phyloP scores from a whole-genome alignment of 2,888 invertebrate genomes.

The Cryptus armator region DNA sequence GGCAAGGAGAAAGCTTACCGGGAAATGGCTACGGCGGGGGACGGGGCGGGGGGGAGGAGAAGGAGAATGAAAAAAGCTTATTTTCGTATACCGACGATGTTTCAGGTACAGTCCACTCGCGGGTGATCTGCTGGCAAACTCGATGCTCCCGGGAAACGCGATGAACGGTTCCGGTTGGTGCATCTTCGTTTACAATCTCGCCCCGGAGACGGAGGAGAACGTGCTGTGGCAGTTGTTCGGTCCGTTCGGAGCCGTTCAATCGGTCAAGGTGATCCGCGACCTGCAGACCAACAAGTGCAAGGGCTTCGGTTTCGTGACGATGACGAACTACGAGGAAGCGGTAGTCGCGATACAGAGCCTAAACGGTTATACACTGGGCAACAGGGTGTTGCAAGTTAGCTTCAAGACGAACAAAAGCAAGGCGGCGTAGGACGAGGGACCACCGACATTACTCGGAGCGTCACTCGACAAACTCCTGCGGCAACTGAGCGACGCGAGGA shows the following conservation, averaged over 20 bases:
- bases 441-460: slow-evolving; percentile 65
- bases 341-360: slow-evolving; percentile 96
- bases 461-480: slow-evolving; percentile 60
- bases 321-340: slow-evolving; percentile 98
- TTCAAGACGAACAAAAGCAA: slow-evolving; percentile 95
- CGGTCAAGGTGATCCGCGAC: slow-evolving; percentile 97
- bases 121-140: slow-evolving; percentile 91
- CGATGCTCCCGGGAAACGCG: slow-evolving; percentile 91
- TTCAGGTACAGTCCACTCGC: slow-evolving; percentile 94
- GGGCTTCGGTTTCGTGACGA: slow-evolving; percentile 97
- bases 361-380: slow-evolving; percentile 96
- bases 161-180: slow-evolving; percentile 93
- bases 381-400: slow-evolving; percentile 96
- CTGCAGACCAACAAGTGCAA: slow-evolving; percentile 97
- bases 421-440: slow-evolving; percentile 88
- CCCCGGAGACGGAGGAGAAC: slow-evolving; percentile 98
- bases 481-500: slow-evolving; percentile 67
- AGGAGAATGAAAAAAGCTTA: slow-evolving; percentile 9
- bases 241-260: slow-evolving; percentile 96
- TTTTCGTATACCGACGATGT: slow-evolving; percentile 69
- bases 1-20: too few relatives aligned
- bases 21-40: too few relatives aligned
- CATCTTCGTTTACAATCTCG: slow-evolving; percentile 98
- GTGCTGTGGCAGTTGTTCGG: slow-evolving; percentile 98
- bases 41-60: background rate